Percentiles rank a stretch among this genome's conserved stretches.
Conservation (phyloP, 2,113 vertebrate genomes). For the Etheostoma cragini region DNA sequence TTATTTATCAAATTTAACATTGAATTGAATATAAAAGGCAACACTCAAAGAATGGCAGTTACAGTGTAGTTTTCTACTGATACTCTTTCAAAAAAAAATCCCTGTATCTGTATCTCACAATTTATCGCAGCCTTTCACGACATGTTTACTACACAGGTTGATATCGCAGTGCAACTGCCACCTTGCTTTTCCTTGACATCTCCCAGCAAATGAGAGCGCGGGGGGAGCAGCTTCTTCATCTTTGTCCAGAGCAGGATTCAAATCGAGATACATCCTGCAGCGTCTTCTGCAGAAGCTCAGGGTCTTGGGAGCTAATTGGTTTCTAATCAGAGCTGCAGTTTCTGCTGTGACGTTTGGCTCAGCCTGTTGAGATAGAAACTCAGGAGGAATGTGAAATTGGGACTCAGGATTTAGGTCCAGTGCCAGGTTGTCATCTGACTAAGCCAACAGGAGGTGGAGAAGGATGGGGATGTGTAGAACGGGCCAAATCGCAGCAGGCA, state of each 20-base stretch:
- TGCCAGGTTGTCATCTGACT: slow-evolving; percentile 62
- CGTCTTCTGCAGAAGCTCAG: slow-evolving; percentile 30
- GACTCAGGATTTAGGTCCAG: slow-evolving; percentile 50
- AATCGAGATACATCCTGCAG: slow-evolving; percentile 36
- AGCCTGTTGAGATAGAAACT: slow-evolving; percentile 54
- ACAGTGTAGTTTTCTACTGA: too few relatives aligned
- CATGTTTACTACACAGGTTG: too few relatives aligned
- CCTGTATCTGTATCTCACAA: too few relatives aligned
- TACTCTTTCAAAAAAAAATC: too few relatives aligned
- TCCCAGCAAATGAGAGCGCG: slow-evolving; percentile 40
- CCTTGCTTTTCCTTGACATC: slow-evolving; percentile 32
- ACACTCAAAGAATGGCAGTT: too few relatives aligned
- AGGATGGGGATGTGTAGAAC: slow-evolving; percentile 36
- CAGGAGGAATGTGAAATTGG: slow-evolving; percentile 60
- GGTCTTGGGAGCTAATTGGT: slow-evolving; percentile 70
- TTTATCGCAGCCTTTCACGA: too few relatives aligned
- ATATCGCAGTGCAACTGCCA: background rate
- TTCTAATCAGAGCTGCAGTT: slow-evolving; percentile 71
- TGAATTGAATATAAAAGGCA: too few relatives aligned
- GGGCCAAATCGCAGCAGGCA: slow-evolving; percentile 66
- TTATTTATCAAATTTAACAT: too few relatives aligned
- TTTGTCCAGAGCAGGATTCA: slow-evolving; percentile 29
- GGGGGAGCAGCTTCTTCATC: slow-evolving; percentile 16
- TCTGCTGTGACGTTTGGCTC: slow-evolving; percentile 31
- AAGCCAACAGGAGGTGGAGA: slow-evolving; percentile 50